Evolutionary conservation across 2,888 invertebrate species (phyloP).

Genomic region (Lumbricus terrestris): DNA sequence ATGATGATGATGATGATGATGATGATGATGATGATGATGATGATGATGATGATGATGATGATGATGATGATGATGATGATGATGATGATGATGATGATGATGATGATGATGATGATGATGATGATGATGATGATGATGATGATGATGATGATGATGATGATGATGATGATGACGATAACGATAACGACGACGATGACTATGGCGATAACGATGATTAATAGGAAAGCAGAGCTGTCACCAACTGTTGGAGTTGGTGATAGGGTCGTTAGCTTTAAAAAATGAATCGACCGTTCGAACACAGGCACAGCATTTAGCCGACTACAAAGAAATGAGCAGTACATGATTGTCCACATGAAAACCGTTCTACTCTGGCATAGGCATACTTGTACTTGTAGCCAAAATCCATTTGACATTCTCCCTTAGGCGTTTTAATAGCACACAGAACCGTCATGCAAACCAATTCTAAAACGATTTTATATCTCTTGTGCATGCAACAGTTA

Average conservation of each 20-base stretch:
- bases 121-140: slow-evolving; percentile 20
- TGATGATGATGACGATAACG: neutral
- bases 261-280: neutral
- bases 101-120: slow-evolving; percentile 19
- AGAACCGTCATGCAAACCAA: neutral
- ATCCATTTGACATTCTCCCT: neutral
- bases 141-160: slow-evolving; percentile 12
- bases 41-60: slow-evolving; percentile 20
- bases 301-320: neutral
- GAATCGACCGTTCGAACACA: neutral
- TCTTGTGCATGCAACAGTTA: neutral
- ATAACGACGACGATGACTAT: too few relatives aligned
- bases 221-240: neutral
- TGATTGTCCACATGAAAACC: neutral
- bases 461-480: neutral
- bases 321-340: neutral
- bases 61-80: neutral
- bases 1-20: slow-evolving; percentile 24
- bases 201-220: neutral
- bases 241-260: neutral
- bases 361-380: neutral
- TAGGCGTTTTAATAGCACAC: neutral
- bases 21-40: slow-evolving; percentile 9
- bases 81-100: too few relatives aligned
- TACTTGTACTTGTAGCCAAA: neutral